phyloP scores from a whole-genome alignment of 1,140 invertebrate genomes.

The Eriosoma lanigerum region DNA sequence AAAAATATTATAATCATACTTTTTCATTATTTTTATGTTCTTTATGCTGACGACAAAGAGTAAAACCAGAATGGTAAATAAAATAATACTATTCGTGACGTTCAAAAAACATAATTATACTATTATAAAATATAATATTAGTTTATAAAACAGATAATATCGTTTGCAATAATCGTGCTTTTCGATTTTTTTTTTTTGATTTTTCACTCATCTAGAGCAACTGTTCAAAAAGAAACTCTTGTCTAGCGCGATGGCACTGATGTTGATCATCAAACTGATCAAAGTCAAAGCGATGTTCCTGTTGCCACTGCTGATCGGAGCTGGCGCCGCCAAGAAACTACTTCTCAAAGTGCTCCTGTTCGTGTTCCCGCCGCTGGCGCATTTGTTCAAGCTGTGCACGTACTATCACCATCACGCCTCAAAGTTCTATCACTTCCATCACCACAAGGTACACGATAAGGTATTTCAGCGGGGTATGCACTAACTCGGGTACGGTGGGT shows the following conservation, averaged over 20 bases:
- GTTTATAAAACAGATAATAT: too few species aligned
- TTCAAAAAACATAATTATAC: too few species aligned
- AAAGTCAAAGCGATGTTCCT: slow-evolving; percentile 58
- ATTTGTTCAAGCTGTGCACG: slow-evolving; percentile 80
- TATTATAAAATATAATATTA: too few species aligned
- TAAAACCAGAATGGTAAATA: too few species aligned
- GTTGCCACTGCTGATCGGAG: slow-evolving; percentile 61
- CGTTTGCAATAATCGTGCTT: too few species aligned
- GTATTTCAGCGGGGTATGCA: too few species aligned
- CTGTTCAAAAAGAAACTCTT: slow-evolving; percentile 74
- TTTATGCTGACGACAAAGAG: too few species aligned
- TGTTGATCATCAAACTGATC: slow-evolving; percentile 77
- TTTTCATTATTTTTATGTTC: too few species aligned
- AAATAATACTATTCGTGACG: too few species aligned
- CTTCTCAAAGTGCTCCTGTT: slow-evolving; percentile 77
- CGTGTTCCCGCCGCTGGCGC: slow-evolving; percentile 75
- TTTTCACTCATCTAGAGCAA: slow-evolving; percentile 67
- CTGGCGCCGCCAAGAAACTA: slow-evolving; percentile 78
- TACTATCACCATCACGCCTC: slow-evolving; percentile 73
- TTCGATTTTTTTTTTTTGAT: too few species aligned
- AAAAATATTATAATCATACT: too few species aligned
- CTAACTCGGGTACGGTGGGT: too few species aligned
- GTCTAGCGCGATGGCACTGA: slow-evolving; percentile 70
- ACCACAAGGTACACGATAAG: slow-evolving; percentile 65
- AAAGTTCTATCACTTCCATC: slow-evolving; percentile 78